These are phyloP conservation scores for Metellina segmentata DNA, from an alignment of 2,888 invertebrate species.

Conservation along the genomic window DNA sequence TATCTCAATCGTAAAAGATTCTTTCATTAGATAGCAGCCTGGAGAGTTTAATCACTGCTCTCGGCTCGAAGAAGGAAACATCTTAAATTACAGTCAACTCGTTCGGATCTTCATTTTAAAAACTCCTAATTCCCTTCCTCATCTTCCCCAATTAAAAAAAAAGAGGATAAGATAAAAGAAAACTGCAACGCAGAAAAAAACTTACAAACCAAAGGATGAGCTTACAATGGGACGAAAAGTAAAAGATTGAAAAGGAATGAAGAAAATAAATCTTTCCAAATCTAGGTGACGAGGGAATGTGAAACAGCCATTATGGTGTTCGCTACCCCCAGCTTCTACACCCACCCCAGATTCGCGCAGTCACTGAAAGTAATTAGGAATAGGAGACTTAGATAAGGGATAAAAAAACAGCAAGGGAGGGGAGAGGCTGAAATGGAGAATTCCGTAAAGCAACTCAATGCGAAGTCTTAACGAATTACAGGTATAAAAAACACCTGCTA, in stretches of 20 bases:
- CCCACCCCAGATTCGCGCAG: background rate
- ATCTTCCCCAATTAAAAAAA: background rate
- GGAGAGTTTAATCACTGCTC: slow-evolving; percentile 14
- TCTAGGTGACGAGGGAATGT: slow-evolving; percentile 36
- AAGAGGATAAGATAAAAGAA: slow-evolving; percentile 5
- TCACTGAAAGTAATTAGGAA: slow-evolving; percentile 61
- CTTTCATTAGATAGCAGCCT: background rate
- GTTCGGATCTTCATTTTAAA: slow-evolving; percentile 25
- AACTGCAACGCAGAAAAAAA: background rate
- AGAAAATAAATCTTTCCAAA: slow-evolving; percentile 24
- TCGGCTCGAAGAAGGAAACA: background rate
- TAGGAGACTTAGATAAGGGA: slow-evolving; percentile 15
- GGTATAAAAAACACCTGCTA: slow-evolving; percentile 42
- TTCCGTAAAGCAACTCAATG: slow-evolving; percentile 18
- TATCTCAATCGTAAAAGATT: background rate
- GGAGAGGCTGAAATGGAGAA: slow-evolving; percentile 5
- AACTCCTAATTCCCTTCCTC: slow-evolving; percentile 13
- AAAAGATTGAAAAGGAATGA: slow-evolving; percentile 8
- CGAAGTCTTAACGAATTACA: slow-evolving; percentile 47
- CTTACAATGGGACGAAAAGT: slow-evolving; percentile 31
- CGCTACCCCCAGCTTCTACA: background rate
- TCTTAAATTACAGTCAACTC: slow-evolving; percentile 36
- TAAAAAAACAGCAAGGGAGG: background rate
- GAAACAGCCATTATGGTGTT: slow-evolving; percentile 19
- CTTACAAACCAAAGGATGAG: background rate